Evolutionary conservation across 2,797 vertebrate species (phyloP).

Genomic region (Epinephelus awoara): DNA sequence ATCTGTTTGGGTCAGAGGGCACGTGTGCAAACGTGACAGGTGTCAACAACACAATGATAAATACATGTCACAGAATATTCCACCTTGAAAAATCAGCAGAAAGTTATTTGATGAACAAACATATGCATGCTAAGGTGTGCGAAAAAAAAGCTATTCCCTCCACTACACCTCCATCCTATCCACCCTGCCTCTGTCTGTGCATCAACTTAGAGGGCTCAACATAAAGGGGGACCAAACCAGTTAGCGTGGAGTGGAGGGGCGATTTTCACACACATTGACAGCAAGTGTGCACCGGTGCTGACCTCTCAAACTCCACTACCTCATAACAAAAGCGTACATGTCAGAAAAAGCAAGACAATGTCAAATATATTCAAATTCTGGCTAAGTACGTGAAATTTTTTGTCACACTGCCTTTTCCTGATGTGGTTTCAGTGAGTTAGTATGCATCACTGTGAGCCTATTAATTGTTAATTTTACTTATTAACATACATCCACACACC

Average conservation of each 20-base stretch:
- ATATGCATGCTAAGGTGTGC: neutral
- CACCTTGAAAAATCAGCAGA: neutral
- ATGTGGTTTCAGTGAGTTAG: too few relatives aligned
- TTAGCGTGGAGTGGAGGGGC: neutral
- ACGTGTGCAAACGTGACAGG: neutral
- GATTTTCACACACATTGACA: neutral
- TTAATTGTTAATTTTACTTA: neutral
- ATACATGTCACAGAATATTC: neutral
- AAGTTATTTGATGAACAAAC: neutral
- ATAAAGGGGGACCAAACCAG: neutral
- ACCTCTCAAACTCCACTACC: neutral
- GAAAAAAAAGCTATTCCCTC: neutral
- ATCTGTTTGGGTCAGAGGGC: neutral
- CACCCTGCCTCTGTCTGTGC: neutral
- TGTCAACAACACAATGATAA: too few relatives aligned
- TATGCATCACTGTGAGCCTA: neutral
- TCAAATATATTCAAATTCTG: too few relatives aligned
- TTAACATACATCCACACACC: neutral
- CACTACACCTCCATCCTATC: too few relatives aligned
- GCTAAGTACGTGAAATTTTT: too few relatives aligned
- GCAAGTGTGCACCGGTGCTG: neutral
- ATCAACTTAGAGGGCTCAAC: neutral
- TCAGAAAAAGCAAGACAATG: neutral
- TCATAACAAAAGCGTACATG: neutral
- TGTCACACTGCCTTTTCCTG: too few relatives aligned